These are phyloP conservation scores for Chrysina gloriosa DNA, from an alignment of 2,888 invertebrate species.

Conservation along the genomic window DNA sequence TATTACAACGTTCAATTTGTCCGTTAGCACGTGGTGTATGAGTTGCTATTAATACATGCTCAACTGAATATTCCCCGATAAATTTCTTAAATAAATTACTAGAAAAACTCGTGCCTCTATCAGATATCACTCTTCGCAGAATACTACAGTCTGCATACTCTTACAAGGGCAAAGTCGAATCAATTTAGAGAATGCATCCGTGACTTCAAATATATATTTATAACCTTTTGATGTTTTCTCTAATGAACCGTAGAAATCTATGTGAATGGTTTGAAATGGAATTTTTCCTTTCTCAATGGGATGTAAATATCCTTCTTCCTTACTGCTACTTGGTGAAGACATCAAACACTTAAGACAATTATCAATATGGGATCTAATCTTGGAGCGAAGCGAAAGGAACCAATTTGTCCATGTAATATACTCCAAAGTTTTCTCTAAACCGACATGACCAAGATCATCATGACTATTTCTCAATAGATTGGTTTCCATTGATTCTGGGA, in stretches of 20 bases:
- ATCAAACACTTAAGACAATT: slow-evolving; percentile 43
- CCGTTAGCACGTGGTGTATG: no score
- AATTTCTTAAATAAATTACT: no score
- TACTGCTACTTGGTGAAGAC: slow-evolving; percentile 48
- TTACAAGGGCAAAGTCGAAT: no score
- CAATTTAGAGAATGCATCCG: no score
- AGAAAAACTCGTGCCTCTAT: no score
- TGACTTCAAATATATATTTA: no score
- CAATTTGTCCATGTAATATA: slow-evolving; percentile 23
- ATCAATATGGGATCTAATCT: slow-evolving; percentile 17
- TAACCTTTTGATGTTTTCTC: slow-evolving; percentile 36
- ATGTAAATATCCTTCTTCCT: slow-evolving; percentile 53
- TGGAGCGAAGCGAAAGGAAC: slow-evolving; percentile 14
- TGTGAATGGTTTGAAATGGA: slow-evolving; percentile 52
- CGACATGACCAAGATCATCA: slow-evolving; percentile 31
- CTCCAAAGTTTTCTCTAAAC: slow-evolving; percentile 26
- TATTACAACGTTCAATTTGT: no score
- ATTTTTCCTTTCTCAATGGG: slow-evolving; percentile 52
- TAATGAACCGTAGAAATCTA: slow-evolving; percentile 54
- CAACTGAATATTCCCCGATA: no score
- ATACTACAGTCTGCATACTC: no score
- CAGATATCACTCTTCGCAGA: no score
- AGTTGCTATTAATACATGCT: no score
- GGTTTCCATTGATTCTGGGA: slow-evolving; percentile 12
- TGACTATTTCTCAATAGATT: slow-evolving; percentile 12